A percentile compares a stretch with the other conserved stretches of the same genome.
phyloP scores from a whole-genome alignment of 2,113 vertebrate species.

The Dicaeum eximium region DNA sequence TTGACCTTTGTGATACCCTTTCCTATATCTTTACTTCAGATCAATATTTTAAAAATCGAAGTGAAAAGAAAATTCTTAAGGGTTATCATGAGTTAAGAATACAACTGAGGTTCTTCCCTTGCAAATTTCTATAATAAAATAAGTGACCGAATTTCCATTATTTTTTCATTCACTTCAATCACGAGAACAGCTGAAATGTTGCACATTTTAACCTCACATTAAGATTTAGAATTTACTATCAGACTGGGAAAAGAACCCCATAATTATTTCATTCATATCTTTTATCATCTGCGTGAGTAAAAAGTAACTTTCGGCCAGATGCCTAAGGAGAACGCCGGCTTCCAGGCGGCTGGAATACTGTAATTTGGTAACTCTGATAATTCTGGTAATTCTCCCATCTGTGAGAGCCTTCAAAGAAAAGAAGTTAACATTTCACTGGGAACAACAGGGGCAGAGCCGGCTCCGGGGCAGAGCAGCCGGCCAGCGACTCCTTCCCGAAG shows the following conservation, averaged over 20 bases:
- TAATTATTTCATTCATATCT: neutral
- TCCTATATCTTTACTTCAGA: neutral
- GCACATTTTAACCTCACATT: neutral
- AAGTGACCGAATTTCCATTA: neutral
- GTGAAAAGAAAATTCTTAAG: neutral
- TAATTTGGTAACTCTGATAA: neutral
- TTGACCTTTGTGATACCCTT: neutral
- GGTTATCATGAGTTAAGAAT: neutral
- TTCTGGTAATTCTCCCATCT: neutral
- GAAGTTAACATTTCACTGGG: slow-evolving; percentile 17
- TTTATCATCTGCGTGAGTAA: neutral
- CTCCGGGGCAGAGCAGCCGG: neutral
- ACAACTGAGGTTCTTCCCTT: neutral
- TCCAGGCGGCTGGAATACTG: neutral
- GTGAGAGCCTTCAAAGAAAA: neutral
- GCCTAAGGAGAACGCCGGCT: neutral
- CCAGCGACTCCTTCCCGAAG: neutral
- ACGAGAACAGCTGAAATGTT: neutral
- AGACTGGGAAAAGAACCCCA: neutral
- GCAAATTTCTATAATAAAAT: neutral
- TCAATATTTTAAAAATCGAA: neutral
- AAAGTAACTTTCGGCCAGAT: neutral
- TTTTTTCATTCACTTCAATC: neutral
- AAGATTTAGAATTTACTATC: neutral
- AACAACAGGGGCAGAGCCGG: neutral